phyloP scores from a whole-genome alignment of 1,140 invertebrate species.

The Bradysia coprophila region DNA sequence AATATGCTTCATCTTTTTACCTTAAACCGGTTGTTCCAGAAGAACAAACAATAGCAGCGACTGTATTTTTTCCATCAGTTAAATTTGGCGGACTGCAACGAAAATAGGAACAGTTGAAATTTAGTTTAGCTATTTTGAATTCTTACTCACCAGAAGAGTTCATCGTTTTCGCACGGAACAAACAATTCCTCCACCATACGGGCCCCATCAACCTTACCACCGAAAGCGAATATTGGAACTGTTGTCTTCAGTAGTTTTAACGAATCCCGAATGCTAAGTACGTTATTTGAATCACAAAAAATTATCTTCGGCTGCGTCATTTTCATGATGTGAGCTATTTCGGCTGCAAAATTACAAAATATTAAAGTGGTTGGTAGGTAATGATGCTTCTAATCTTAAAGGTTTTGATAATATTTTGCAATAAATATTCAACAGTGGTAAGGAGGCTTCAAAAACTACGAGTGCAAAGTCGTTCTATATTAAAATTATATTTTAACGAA shows the following conservation, averaged over 20 bases:
- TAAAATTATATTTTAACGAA: too few relatives aligned
- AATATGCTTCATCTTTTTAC: not conserved
- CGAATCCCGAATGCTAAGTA: not conserved
- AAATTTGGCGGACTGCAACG: not conserved
- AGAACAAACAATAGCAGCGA: constrained; percentile 21
- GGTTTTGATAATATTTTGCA: too few relatives aligned
- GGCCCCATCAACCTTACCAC: not conserved
- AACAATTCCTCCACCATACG: not conserved
- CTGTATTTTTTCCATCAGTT: not conserved
- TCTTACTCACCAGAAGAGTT: not conserved
- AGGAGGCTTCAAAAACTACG: too few relatives aligned
- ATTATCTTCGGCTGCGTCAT: constrained; percentile 2
- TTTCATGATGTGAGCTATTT: constrained; percentile 9
- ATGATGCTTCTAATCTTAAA: too few relatives aligned
- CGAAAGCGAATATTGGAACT: not conserved
- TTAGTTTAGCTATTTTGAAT: not conserved
- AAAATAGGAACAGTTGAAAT: not conserved
- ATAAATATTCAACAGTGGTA: too few relatives aligned
- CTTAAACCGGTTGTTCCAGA: constrained; percentile 50
- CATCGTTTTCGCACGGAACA: not conserved
- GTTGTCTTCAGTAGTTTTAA: not conserved
- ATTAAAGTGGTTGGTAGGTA: too few relatives aligned
- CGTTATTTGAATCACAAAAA: not conserved
- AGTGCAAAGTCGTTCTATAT: too few relatives aligned
- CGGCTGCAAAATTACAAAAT: not conserved